Base-by-base conservation (phyloP, 1,140 invertebrate genomes). In the Caenorhabditis briggsae region DNA sequence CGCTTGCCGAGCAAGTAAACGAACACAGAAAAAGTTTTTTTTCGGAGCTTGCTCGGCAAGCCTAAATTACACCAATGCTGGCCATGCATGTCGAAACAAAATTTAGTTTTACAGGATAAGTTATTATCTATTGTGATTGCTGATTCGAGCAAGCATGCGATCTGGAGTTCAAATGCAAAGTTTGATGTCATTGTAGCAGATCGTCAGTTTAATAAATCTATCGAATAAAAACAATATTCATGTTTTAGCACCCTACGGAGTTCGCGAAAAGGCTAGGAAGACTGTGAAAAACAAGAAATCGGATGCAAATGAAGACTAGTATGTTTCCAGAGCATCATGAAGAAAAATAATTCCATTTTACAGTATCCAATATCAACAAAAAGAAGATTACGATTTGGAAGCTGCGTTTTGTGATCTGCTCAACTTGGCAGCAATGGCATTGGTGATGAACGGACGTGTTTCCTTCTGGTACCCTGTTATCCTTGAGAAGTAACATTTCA, bases 381-480 rank as follows among this genome's bases (percentile, higher is more conserved):
- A 93, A 83, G 58, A 89, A 16, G 90, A 92, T 18, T 94, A 94
- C 85, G 89, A 91, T 64, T 88, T 94, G 43, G 91, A 92, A 5
- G 91, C 93, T 56, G 93, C 93, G 9, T 93, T 93, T 84, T 90
- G 89, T 70, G 93, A 94, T 88, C 89, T 94, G 8, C 89, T 94
- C 48, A 92, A 94, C 88, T 93, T 94, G 90, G 90, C 93, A 43
- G 93, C 93, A n/a, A 90, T 89, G 83, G 91, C 90, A 87, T 88
- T 94, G 9, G 86, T 86, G 14, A 41, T 91, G 16, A 90, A 91
- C 70, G 93, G 93, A 8, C 88, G 93, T 43, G 90, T 94, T 2
- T 93, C 93, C 0, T 94, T 93, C 90, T 94, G 94, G 94, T 92
- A 94, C 70, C 94, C 94, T 25, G 92, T 94, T 11, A 90, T 92